phyloP scores from a whole-genome alignment of 2,888 invertebrate species.

The Ophion ventricosus region DNA sequence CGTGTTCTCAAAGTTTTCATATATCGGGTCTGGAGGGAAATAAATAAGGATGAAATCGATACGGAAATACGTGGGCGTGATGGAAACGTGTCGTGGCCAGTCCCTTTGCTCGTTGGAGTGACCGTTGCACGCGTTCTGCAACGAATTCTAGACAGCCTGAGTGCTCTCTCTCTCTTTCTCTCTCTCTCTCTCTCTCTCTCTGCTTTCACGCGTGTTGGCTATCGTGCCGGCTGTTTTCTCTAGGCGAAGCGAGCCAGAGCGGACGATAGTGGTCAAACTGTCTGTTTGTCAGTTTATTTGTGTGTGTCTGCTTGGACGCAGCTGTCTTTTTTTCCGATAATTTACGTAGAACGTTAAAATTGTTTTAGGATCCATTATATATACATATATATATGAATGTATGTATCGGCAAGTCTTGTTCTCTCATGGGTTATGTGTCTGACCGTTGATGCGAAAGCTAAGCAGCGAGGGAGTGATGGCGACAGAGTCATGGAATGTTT shows the following conservation, averaged over 20 bases:
- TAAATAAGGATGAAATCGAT: slow-evolving; percentile 59
- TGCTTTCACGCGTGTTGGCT: slow-evolving; percentile 4
- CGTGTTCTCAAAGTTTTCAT: neutral
- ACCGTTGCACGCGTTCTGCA: slow-evolving; percentile 64
- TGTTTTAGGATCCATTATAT: neutral
- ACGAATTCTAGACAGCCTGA: slow-evolving; percentile 55
- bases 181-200: slow-evolving; percentile 11
- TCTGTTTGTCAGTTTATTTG: neutral
- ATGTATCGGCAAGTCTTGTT: slow-evolving; percentile 7
- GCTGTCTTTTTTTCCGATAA: slow-evolving; percentile 73
- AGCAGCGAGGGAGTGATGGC: neutral
- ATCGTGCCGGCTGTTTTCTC: slow-evolving; percentile 67
- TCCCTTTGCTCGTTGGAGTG: slow-evolving; percentile 69
- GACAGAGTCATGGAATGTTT: slow-evolving; percentile 26
- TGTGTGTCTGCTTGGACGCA: slow-evolving; percentile 69
- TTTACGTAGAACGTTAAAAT: slow-evolving; percentile 44
- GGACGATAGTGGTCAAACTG: slow-evolving; percentile 71
- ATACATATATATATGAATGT: neutral
- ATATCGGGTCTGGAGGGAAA: neutral
- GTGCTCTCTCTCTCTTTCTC: slow-evolving; percentile 13
- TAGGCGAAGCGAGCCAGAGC: slow-evolving; percentile 55
- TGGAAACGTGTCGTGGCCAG: slow-evolving; percentile 73
- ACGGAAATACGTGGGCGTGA: slow-evolving; percentile 66
- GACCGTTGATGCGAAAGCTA: slow-evolving; percentile 22
- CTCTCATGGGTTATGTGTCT: slow-evolving; percentile 11